Base-by-base conservation (phyloP, 2,113 vertebrate genomes). In the Ginglymostoma cirratum region DNA sequence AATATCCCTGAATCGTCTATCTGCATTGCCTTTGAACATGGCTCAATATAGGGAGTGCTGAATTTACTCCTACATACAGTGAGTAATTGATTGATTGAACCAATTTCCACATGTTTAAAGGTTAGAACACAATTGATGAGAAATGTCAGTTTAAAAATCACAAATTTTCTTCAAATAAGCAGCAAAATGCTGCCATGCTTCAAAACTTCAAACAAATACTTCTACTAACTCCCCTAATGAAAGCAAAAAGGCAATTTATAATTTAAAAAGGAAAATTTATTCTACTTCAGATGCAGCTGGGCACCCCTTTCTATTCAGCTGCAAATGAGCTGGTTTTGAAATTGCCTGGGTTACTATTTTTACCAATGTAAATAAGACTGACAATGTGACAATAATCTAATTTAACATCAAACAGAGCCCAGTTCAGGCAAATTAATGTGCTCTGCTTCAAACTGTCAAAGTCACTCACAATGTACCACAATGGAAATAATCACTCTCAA, bases 291-390 rank as follows among this genome's bases (percentile, higher is more conserved):
- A 93, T 66, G 38, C 89, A 93, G 89, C 89, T 66, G 89, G 42
- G 61, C 61, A 21, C 61, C 89, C 55, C 65, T 38, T 19, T 93
- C 89, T 93, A 93, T 93, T 93, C 89, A 93, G 89, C 38, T 93
- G 89, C 89, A 93, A 93, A 93, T 93, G 89, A 93, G n/a, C 89
- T 38, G 61, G 89, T 66, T 93, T 93, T 66, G 61, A 93, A 93
- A 93, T 38, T n/a, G 38, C 89, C 15, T 66, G 61, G 61, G 61
- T 67, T 38, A 61, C 61, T 93, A 93, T 93, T 93, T 93, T 93
- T 93, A 93, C 89, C 5, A 65, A 93, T 92, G 61, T 92, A 92
- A 92, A 65, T 92, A 92, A 92, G 55, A 66, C 65, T 92, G 89
- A n/a, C 89, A 92, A 92, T 66, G 89, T 93, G 89, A 93, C 61